Base-by-base conservation (phyloP, 2,888 invertebrate species). In the Lycocerus yunnanus region DNA sequence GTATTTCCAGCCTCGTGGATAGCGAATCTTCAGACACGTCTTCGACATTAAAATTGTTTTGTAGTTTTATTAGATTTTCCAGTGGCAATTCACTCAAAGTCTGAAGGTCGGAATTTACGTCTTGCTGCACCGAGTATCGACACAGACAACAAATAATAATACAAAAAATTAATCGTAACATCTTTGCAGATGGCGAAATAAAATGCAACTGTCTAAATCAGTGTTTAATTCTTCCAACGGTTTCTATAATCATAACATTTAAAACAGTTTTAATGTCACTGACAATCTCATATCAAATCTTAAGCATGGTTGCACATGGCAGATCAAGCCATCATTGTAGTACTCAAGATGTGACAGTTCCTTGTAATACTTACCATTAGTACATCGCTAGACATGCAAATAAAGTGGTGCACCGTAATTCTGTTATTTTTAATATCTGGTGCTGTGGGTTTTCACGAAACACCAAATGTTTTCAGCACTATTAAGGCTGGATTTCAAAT, bases 81-180 rank as follows among this genome's bases (percentile, higher is more conserved):
- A 95, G 81, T 2, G 93, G 92, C 68, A 95, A 84, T 83, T 93
- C 92, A 82, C 92, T 92, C 27, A 95, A 87, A 70, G 89, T 90
- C 80, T 89, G 87, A 15, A 90, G 82, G 85, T 79, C 86, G 14
- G 83, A 77, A 0, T 83, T 80, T 73, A 86, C 77, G 77, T 85
- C 84, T 81, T 85, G 84, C 20, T 65, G 20, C 63, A 73, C 15
- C n/a, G 67, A 59, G 14, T 43, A 43, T 43, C 43, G 43, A n/a
- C 43, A 43, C 43, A 43, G 6, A 43, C n/a, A n/a, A n/a, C n/a
- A 43, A n/a, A 43, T n/a, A n/a, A n/a, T n/a, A n/a, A n/a, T 43
- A 43, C 6, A 43, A 15, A 14, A 68, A 20, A 76, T 27, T 43
- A 68, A 11, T 18, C 9, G 15, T 5, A 65, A 21, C 75, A 75